phyloP scores from a whole-genome alignment of 2,888 invertebrate genomes.

The Drosophila neotestacea region DNA sequence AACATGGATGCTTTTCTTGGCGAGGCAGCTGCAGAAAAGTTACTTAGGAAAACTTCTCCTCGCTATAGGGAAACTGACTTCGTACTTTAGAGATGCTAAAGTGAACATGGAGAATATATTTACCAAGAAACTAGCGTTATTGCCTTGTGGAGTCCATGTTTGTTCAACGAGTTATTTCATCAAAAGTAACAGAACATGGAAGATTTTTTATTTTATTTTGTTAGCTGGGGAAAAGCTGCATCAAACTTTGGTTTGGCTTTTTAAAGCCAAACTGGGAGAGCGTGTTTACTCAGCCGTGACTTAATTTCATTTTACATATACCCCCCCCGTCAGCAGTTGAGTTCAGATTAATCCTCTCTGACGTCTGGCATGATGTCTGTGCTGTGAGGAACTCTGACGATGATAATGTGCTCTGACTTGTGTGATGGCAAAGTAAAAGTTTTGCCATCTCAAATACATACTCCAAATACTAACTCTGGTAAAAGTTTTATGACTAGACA shows the following conservation, averaged over 20 bases:
- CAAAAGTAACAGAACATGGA: background rate
- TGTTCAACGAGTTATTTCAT: background rate
- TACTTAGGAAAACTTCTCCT: too few species aligned
- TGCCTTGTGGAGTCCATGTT: background rate
- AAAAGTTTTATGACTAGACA: slow-evolving; percentile 77
- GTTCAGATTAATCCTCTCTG: slow-evolving; percentile 57
- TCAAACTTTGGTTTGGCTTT: slow-evolving; percentile 25
- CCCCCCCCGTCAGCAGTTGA: background rate
- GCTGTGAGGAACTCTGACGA: slow-evolving; percentile 60
- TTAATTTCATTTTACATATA: slow-evolving; percentile 70
- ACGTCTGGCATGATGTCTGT: slow-evolving; percentile 55
- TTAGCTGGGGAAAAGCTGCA: background rate
- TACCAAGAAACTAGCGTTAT: background rate
- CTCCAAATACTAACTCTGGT: slow-evolving; percentile 41
- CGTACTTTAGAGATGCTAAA: too few species aligned
- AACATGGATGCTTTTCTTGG: too few species aligned
- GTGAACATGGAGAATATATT: background rate
- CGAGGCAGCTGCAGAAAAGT: too few species aligned
- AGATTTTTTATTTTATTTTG: background rate
- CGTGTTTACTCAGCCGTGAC: slow-evolving; percentile 72
- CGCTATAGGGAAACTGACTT: too few species aligned
- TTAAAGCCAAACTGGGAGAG: slow-evolving; percentile 40
- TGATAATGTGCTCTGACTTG: slow-evolving; percentile 75
- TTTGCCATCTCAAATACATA: slow-evolving; percentile 49
- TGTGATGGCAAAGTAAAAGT: slow-evolving; percentile 43